phyloP scores from a whole-genome alignment of 92 coral and sea anemone species.

The Phenganax marumi region DNA sequence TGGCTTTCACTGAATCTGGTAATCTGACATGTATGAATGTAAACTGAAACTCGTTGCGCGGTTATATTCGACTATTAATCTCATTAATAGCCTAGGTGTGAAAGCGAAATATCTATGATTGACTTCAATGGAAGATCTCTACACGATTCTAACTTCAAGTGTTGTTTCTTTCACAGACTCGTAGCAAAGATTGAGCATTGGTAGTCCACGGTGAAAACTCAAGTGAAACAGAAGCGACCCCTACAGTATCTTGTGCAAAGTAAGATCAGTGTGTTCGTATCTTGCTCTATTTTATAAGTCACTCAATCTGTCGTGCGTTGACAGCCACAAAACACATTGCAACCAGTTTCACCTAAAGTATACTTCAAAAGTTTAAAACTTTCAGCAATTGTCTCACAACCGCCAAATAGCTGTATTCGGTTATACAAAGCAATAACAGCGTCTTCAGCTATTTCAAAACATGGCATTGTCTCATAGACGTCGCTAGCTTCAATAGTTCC shows the following conservation, averaged over 20 bases:
- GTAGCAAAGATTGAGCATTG: background rate
- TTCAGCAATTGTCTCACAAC: background rate
- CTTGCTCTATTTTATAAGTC: background rate
- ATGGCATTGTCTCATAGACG: background rate
- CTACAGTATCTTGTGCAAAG: background rate
- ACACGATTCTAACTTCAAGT: background rate
- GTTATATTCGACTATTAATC: too few species aligned
- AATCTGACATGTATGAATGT: too few species aligned
- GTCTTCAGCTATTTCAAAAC: slow-evolving; percentile 2
- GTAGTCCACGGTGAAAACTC: background rate
- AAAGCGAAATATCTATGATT: background rate
- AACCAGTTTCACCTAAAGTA: background rate
- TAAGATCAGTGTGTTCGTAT: background rate
- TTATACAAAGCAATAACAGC: background rate
- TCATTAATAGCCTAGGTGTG: too few species aligned
- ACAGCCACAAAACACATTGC: slow-evolving; percentile 10
- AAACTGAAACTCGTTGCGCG: too few species aligned
- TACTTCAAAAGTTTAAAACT: background rate
- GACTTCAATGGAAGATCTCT: background rate
- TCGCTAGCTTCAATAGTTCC: too few species aligned
- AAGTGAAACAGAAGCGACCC: too few species aligned
- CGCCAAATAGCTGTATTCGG: background rate
- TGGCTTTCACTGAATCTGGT: too few species aligned
- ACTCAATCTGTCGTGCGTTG: background rate
- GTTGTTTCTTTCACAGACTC: background rate